Conservation (phyloP, 2,888 invertebrate genomes). For the Eristalis arbustorum region DNA sequence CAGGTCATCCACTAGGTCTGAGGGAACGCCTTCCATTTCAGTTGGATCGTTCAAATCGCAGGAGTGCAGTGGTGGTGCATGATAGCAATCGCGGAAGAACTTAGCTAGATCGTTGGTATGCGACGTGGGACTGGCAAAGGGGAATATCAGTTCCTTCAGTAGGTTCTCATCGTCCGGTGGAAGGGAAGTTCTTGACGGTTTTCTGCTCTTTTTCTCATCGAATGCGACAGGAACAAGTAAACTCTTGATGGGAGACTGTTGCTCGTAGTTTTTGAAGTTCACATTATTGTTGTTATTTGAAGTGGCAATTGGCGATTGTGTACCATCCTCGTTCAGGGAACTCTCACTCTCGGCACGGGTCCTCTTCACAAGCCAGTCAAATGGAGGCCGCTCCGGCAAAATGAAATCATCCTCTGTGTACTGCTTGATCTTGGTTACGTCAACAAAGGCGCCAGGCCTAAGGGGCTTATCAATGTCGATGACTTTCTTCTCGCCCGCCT, state of each 20-base stretch:
- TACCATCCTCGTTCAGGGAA: conserved; percentile 48
- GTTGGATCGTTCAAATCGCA: conserved; percentile 39
- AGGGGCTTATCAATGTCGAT: conserved; percentile 87
- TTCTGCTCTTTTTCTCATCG: conserved; percentile 48
- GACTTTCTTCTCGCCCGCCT: conserved; percentile 84
- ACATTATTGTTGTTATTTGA: conserved; percentile 70
- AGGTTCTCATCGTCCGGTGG: conserved; percentile 78
- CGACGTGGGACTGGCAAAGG: conserved; percentile 80
- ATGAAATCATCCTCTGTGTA: conserved; percentile 82
- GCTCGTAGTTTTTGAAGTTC: conserved; percentile 71
- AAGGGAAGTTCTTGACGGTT: conserved; percentile 64
- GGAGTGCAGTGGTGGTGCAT: conserved; percentile 78
- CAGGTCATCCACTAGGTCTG: conserved; percentile 76
- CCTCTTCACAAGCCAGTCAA: conserved; percentile 82
- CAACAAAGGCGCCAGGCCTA: conserved; percentile 89
- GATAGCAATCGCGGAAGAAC: conserved; percentile 80
- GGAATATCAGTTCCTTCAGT: conserved; percentile 79
- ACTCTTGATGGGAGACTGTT: conserved; percentile 77
- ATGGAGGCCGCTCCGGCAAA: conserved; percentile 84
- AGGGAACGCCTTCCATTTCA: conserved; percentile 31
- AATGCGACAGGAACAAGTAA: conserved; percentile 74
- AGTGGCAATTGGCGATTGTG: conserved; percentile 44
- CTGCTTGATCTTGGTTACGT: conserved; percentile 83
- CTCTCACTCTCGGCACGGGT: conserved; percentile 74
- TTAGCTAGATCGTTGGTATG: conserved; percentile 80